Conservation (phyloP, 2,888 invertebrate species). For the Folsomia candida region DNA sequence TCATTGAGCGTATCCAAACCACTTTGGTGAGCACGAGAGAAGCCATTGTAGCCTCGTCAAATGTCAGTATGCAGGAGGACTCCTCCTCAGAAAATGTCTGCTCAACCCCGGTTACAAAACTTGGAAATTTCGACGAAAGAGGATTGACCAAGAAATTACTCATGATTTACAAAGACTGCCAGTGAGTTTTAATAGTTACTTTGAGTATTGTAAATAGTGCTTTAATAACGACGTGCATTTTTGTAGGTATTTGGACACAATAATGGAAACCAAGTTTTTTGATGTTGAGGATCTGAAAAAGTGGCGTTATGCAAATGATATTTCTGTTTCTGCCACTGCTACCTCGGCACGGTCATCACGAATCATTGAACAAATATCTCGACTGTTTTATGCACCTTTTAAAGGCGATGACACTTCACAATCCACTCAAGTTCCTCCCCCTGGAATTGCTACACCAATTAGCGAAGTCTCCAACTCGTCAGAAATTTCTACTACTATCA, state of each 20-base stretch:
- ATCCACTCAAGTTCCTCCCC: neutral
- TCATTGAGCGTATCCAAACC: slow-evolving; percentile 48
- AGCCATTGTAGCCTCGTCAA: slow-evolving; percentile 42
- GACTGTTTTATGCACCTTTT: slow-evolving; percentile 52
- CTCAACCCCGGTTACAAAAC: slow-evolving; percentile 32
- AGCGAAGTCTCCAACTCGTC: neutral
- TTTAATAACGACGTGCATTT: too few species aligned
- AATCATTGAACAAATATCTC: slow-evolving; percentile 69
- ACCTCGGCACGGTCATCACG: slow-evolving; percentile 52
- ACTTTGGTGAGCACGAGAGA: slow-evolving; percentile 45
- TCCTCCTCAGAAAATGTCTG: slow-evolving; percentile 1
- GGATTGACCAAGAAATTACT: slow-evolving; percentile 46
- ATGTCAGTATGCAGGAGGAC: slow-evolving; percentile 29
- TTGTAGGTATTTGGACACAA: slow-evolving; percentile 70
- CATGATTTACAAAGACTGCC: slow-evolving; percentile 49
- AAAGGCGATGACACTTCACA: neutral
- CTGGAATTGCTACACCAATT: neutral
- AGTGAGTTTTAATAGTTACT: slow-evolving; percentile 28
- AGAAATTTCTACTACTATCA: too few species aligned
- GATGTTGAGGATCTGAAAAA: slow-evolving; percentile 60
- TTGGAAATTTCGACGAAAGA: slow-evolving; percentile 42
- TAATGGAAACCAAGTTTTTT: slow-evolving; percentile 82
- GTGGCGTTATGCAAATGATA: slow-evolving; percentile 46
- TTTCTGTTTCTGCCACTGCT: neutral
- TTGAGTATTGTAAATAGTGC: too few species aligned